Evolutionary conservation across 2,888 invertebrate species (phyloP), one percentile per base, ranked within the genome.

Genomic region (Dicyrtomina minuta): DNA sequence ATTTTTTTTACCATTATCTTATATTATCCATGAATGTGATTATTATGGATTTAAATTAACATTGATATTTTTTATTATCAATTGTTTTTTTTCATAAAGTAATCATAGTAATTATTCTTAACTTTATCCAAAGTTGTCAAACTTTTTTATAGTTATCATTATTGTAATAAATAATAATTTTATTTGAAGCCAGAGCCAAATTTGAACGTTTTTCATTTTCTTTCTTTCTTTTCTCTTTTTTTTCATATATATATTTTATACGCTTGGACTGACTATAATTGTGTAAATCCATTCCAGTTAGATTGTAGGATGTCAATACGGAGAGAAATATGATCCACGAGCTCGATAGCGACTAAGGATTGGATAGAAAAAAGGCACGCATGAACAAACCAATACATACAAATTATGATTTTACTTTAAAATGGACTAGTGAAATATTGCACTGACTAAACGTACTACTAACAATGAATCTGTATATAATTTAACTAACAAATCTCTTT

Each of bases 261-360:
- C 33, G 49, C 13, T 43, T 66, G 43, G 43, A 56, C 43, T 66
- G 56, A 56, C 66, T 39, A 56, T 33, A 33, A 20, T 53, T 55
- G 43, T 46, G 33, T 66, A 66, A 58, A 58, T 59, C 59, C 66
- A 41, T 39, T 46, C 33, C 56, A 49, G 33, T 39, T 64, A 66
- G 24, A 26, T 68, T 15, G 13, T 60, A 13, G 43, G 53, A 49
- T 41, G 53, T 71, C 64, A 73, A 65, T 73, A 73, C 49, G 73
- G 73, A 51, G 73, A 61, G 64, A 68, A 73, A 55, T 71, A 73
- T 39, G 70, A 46, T 61, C 73, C 73, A 61, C 73, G 73, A 55
- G 62, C 73, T 64, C 73, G 71, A 68, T 70, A 70, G 22, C 71
- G 69, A 49, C 73, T 65, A n/a, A 64, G 24, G 20, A 51, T 20